A percentile compares a stretch with the other conserved stretches of the same genome.
Evolutionary conservation across 2,888 invertebrate genomes (phyloP).

Genomic region (Amiota communis): DNA sequence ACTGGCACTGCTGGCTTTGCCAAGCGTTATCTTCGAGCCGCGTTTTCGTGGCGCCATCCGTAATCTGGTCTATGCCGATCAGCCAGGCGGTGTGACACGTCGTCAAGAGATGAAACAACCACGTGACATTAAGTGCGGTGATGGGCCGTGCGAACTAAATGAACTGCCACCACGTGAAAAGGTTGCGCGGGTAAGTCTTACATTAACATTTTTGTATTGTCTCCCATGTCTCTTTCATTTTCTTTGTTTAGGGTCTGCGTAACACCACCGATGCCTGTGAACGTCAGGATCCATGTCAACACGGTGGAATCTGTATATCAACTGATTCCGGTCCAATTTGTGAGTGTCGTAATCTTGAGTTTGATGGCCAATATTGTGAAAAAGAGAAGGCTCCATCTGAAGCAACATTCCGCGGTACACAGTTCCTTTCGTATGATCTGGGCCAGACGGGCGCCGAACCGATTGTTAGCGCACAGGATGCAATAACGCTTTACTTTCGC

Average conservation of each 20-base stretch:
- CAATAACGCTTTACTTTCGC: slow-evolving; percentile 92
- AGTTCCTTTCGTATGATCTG: slow-evolving; percentile 93
- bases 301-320: slow-evolving; percentile 95
- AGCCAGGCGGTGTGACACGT: slow-evolving; percentile 83
- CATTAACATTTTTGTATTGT: not conserved
- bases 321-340: slow-evolving; percentile 96
- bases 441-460: slow-evolving; percentile 89
- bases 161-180: slow-evolving; percentile 72
- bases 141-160: slow-evolving; percentile 72
- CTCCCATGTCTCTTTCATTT: not conserved
- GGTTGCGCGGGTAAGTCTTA: slow-evolving; percentile 69
- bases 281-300: slow-evolving; percentile 92
- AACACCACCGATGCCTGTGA: slow-evolving; percentile 90
- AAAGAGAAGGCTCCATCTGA: slow-evolving; percentile 95
- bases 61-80: slow-evolving; percentile 92
- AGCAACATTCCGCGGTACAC: slow-evolving; percentile 92
- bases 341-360: slow-evolving; percentile 94
- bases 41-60: slow-evolving; percentile 91
- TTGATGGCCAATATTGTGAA: slow-evolving; percentile 94
- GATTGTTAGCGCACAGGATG: slow-evolving; percentile 91
- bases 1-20: slow-evolving; percentile 87
- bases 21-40: slow-evolving; percentile 94
- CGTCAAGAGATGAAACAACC: slow-evolving; percentile 89
- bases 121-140: slow-evolving; percentile 81
- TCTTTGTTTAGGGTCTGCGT: slow-evolving; percentile 55